phyloP scores from a whole-genome alignment of 2,888 invertebrate genomes.

The Nymphalis c-album region DNA sequence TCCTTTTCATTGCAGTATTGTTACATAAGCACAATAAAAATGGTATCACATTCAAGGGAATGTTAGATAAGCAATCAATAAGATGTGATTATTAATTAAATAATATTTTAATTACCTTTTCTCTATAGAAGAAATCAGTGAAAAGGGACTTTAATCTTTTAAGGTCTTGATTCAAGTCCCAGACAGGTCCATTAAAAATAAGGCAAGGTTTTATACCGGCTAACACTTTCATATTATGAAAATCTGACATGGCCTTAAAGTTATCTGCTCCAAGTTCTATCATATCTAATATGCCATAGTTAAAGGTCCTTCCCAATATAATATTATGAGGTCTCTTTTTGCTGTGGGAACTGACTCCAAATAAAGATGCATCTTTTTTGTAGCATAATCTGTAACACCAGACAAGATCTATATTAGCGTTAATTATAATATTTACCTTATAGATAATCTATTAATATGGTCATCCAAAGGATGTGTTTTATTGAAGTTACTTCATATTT shows the following conservation, averaged over 20 bases:
- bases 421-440: neutral
- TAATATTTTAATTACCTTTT: slow-evolving; percentile 71
- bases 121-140: slow-evolving; percentile 95
- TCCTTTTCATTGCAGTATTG: too few species aligned
- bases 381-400: slow-evolving; percentile 80
- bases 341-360: slow-evolving; percentile 94
- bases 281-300: slow-evolving; percentile 96
- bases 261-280: slow-evolving; percentile 95
- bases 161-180: slow-evolving; percentile 91
- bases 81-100: neutral
- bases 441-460: too few species aligned
- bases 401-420: neutral
- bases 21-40: too few species aligned
- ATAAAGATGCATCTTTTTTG: slow-evolving; percentile 94
- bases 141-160: slow-evolving; percentile 93
- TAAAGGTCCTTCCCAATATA: slow-evolving; percentile 93
- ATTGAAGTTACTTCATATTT: too few species aligned
- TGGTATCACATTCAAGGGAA: too few species aligned
- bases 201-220: slow-evolving; percentile 94
- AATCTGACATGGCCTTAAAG: slow-evolving; percentile 89
- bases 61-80: too few species aligned
- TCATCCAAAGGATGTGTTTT: too few species aligned
- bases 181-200: slow-evolving; percentile 94
- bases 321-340: slow-evolving; percentile 98
- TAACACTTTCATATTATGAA: slow-evolving; percentile 88